Conservation (phyloP, 2,888 invertebrate species). For the Carcina quercana region DNA sequence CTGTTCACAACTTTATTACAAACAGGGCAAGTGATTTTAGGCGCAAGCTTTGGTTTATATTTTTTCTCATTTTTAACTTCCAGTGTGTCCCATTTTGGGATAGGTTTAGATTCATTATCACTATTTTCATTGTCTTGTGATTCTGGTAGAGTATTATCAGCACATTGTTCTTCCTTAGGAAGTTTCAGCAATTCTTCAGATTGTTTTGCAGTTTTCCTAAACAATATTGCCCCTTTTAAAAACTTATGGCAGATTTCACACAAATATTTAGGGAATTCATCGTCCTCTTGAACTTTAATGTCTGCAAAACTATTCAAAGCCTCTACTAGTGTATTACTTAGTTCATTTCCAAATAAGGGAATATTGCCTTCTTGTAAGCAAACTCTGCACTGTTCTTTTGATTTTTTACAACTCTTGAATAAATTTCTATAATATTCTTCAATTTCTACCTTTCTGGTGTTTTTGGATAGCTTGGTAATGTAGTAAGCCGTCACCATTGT, state of each 20-base stretch:
- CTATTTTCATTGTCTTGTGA: slow-evolving; percentile 22
- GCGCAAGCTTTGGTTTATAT: slow-evolving; percentile 22
- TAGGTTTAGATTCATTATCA: slow-evolving; percentile 20
- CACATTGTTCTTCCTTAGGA: slow-evolving; percentile 23
- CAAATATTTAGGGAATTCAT: slow-evolving; percentile 38
- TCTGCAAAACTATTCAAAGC: slow-evolving; percentile 25
- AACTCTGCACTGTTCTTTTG: slow-evolving; percentile 17
- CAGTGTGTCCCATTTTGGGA: slow-evolving; percentile 17
- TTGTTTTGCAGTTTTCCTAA: slow-evolving; percentile 40
- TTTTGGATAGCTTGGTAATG: slow-evolving; percentile 16
- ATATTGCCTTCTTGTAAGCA: slow-evolving; percentile 23
- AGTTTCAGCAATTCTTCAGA: slow-evolving; percentile 34
- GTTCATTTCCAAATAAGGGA: slow-evolving; percentile 20
- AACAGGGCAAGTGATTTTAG: slow-evolving; percentile 27
- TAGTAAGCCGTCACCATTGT: slow-evolving; percentile 24
- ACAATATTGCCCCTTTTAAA: slow-evolving; percentile 36
- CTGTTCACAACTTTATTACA: slow-evolving; percentile 37
- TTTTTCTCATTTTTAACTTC: slow-evolving; percentile 8
- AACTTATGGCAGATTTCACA: slow-evolving; percentile 43
- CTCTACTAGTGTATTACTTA: slow-evolving; percentile 13
- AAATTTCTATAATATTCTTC: slow-evolving; percentile 15
- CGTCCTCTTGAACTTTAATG: slow-evolving; percentile 32
- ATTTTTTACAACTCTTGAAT: slow-evolving; percentile 7
- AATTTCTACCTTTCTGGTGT: slow-evolving; percentile 8
- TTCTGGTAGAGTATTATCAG: slow-evolving; percentile 12